Percentiles rank a stretch among this genome's conserved stretches.
phyloP scores from a whole-genome alignment of 64 coral and sea anemone species.

The Stichodactyla helianthus region DNA sequence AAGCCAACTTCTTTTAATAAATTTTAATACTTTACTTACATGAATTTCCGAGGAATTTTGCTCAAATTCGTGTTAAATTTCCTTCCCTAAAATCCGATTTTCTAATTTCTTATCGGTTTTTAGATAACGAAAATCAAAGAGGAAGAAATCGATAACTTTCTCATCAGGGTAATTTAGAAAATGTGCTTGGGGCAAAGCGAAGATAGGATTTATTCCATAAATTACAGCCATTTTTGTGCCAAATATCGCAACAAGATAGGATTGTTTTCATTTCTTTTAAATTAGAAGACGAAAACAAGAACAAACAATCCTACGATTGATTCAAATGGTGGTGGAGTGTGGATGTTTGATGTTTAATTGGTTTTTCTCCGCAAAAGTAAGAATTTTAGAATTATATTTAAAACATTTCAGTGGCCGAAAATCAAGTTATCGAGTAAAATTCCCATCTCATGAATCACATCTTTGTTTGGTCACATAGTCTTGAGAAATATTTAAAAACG shows the following conservation, averaged over 20 bases:
- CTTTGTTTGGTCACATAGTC: no score
- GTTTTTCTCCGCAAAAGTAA: background rate
- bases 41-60: background rate
- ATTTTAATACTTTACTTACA: background rate
- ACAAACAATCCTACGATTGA: background rate
- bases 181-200: background rate
- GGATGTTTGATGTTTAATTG: background rate
- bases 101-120: background rate
- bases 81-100: background rate
- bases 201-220: background rate
- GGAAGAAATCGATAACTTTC: background rate
- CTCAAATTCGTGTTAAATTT: background rate
- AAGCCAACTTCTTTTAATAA: background rate
- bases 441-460: background rate
- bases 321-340: background rate
- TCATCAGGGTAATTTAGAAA: background rate
- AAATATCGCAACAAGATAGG: background rate
- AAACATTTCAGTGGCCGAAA: background rate
- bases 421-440: background rate
- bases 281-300: background rate
- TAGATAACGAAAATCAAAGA: background rate
- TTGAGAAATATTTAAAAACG: no score
- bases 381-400: background rate
- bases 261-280: background rate
- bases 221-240: background rate